Evolutionary conservation across 2,113 vertebrate genomes (phyloP).

Genomic region (Todiramphus saurophagus): DNA sequence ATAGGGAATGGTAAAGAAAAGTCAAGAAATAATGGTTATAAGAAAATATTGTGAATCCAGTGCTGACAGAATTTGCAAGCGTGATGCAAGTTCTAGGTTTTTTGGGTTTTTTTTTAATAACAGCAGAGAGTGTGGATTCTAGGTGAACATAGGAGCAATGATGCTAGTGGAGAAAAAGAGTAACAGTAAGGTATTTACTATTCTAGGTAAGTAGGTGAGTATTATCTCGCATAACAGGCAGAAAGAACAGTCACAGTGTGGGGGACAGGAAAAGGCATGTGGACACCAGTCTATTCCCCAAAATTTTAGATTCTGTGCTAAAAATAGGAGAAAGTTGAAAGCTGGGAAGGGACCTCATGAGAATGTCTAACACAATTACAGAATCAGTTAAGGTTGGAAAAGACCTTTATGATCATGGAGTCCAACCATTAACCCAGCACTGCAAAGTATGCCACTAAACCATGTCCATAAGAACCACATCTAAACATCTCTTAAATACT

Average conservation of each 20-base stretch:
- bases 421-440: background rate
- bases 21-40: background rate
- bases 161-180: background rate
- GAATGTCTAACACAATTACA: background rate
- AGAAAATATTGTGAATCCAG: background rate
- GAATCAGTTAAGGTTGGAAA: background rate
- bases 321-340: background rate
- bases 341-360: background rate
- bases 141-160: background rate
- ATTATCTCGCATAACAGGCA: background rate
- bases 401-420: background rate
- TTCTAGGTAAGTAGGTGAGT: background rate
- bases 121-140: background rate
- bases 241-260: background rate
- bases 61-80: background rate
- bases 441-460: background rate
- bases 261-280: background rate
- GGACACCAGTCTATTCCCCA: background rate
- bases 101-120: background rate
- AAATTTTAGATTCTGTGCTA: background rate
- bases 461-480: background rate
- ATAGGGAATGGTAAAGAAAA: background rate
- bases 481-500: background rate
- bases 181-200: background rate
- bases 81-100: background rate